Conservation (phyloP, 2,797 vertebrate species). For the Nannoperca australis region DNA sequence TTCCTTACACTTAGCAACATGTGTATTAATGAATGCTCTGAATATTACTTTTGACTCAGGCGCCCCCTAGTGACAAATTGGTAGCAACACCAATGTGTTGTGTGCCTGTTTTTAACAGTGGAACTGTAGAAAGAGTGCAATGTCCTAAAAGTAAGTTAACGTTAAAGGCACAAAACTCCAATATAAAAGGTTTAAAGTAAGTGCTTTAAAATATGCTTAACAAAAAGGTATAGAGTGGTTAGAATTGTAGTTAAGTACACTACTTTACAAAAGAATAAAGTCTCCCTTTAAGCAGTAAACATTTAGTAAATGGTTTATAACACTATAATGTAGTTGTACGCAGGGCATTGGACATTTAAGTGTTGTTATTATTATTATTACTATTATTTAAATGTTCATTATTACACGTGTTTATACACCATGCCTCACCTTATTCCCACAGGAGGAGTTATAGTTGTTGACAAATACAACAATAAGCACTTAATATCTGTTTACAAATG, state of each 20-base stretch:
- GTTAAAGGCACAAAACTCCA: background rate
- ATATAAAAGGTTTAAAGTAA: no score
- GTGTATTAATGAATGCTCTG: background rate
- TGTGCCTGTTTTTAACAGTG: background rate
- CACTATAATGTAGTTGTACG: background rate
- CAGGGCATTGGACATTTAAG: background rate
- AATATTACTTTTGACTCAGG: conserved; percentile 35
- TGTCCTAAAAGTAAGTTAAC: background rate
- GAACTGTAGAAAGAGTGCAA: background rate
- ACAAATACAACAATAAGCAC: no score
- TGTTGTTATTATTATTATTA: background rate
- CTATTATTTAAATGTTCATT: no score
- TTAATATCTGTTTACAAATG: no score
- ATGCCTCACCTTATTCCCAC: background rate
- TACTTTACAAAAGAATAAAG: no score
- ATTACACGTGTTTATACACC: background rate
- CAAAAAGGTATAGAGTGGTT: background rate
- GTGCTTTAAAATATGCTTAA: background rate
- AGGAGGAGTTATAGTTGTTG: no score
- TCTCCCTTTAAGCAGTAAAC: no score
- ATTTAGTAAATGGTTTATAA: background rate
- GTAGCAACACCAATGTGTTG: conserved; percentile 8
- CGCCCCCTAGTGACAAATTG: conserved; percentile 59
- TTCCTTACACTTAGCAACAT: background rate
- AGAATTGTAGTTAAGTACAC: no score